Percentiles rank a stretch among this genome's conserved stretches.
phyloP scores from a whole-genome alignment of 2,888 invertebrate genomes.

The Drosophila seclusa region DNA sequence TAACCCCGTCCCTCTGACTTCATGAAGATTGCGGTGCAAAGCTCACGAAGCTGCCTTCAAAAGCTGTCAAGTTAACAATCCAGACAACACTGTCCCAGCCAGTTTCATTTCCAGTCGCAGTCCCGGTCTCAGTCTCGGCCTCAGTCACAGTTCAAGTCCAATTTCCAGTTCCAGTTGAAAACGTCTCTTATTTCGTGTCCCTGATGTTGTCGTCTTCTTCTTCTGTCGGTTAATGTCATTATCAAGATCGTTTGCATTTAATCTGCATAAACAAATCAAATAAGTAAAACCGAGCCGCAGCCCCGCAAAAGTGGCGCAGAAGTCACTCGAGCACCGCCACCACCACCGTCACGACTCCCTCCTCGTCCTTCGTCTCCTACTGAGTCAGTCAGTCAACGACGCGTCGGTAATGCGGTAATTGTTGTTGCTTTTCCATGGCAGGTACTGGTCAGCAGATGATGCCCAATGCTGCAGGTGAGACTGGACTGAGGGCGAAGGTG shows the following conservation, averaged over 20 bases:
- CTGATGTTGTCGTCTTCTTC: slow-evolving; percentile 65
- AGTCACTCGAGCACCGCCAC: slow-evolving; percentile 53
- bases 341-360: slow-evolving; percentile 49
- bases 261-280: slow-evolving; percentile 83
- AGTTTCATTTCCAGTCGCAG: slow-evolving; percentile 28
- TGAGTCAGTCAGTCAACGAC: slow-evolving; percentile 68
- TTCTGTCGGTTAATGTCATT: slow-evolving; percentile 83
- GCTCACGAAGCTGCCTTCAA: slow-evolving; percentile 78
- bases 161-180: slow-evolving; percentile 51
- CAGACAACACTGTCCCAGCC: slow-evolving; percentile 60
- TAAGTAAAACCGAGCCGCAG: slow-evolving; percentile 65
- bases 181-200: slow-evolving; percentile 55
- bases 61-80: slow-evolving; percentile 83
- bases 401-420: slow-evolving; percentile 80
- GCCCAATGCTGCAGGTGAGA: slow-evolving; percentile 17
- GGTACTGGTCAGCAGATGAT: slow-evolving; percentile 41
- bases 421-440: slow-evolving; percentile 60
- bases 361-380: slow-evolving; percentile 29
- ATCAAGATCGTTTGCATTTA: slow-evolving; percentile 84
- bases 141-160: slow-evolving; percentile 19
- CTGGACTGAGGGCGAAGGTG: slow-evolving; percentile 18
- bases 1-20: slow-evolving; percentile 13
- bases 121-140: slow-evolving; percentile 18
- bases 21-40: slow-evolving; percentile 66
- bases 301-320: slow-evolving; percentile 73